Conservation (phyloP, 35 echinoderm and acorn worm genomes). For the Anneissia japonica region DNA sequence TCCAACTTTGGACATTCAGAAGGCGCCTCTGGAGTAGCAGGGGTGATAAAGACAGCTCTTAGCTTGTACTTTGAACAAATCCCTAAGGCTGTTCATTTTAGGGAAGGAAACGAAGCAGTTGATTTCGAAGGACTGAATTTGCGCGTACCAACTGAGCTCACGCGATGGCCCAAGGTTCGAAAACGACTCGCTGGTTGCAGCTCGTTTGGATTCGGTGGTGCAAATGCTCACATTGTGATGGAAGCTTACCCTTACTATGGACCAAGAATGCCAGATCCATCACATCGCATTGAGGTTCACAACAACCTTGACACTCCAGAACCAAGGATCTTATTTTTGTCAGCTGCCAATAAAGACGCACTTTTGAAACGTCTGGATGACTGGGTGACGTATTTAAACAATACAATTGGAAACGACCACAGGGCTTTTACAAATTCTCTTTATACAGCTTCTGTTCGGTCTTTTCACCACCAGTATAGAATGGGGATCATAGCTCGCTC, state of each 20-base stretch:
- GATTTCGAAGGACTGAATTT: conserved; percentile 70
- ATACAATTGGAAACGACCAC: conserved; percentile 60
- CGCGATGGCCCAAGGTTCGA: conserved; percentile 71
- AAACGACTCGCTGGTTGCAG: conserved; percentile 78
- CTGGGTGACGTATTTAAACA: conserved; percentile 70
- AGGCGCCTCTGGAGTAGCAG: conserved; percentile 77
- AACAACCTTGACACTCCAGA: conserved; percentile 40
- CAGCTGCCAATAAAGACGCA: conserved; percentile 71
- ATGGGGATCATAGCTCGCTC: conserved; percentile 71
- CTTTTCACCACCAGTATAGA: conserved; percentile 65
- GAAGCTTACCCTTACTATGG: conserved; percentile 58
- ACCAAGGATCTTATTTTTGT: conserved; percentile 73
- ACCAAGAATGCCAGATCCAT: conserved; percentile 9
- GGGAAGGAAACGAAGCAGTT: conserved; percentile 77
- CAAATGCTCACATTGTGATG: conserved; percentile 87
- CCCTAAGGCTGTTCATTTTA: conserved; percentile 89
- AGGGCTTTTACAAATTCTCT: conserved; percentile 61
- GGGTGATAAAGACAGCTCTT: conserved; percentile 80
- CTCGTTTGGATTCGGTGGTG: conserved; percentile 96
- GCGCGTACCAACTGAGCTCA: conserved; percentile 71
- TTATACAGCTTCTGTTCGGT: conserved; percentile 67
- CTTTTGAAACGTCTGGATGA: conserved; percentile 62
- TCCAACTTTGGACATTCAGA: conserved; percentile 91
- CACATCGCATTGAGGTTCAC: conserved; percentile 13
- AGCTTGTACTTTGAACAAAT: conserved; percentile 74